These are phyloP conservation scores for Lethenteron camtschaticum DNA, from an alignment of 2,113 vertebrate species.

Conservation along the genomic window DNA sequence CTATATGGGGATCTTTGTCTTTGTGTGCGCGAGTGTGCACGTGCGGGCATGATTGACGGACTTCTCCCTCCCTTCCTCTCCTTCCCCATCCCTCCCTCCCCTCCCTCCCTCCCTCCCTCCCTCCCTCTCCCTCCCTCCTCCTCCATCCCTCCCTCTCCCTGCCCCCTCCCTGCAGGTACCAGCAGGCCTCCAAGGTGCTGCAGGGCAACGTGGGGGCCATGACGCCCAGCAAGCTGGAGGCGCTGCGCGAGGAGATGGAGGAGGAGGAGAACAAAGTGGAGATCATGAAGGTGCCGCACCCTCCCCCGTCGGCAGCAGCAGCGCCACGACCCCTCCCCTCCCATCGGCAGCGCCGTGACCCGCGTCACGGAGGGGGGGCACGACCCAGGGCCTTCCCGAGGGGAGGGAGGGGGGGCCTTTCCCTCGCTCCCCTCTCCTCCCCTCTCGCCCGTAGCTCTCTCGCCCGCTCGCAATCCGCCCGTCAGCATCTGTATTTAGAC, in stretches of 20 bases:
- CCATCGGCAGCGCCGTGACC: no score
- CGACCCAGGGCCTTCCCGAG: no score
- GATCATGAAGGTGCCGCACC: neutral
- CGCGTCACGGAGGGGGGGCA: no score
- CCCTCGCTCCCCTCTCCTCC: no score
- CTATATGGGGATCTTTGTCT: no score
- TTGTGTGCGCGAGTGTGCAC: no score
- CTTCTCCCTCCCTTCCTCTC: neutral
- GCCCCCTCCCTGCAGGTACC: neutral
- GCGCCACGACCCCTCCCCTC: no score
- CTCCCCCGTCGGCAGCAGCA: no score
- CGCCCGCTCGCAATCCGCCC: no score
- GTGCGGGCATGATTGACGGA: neutral
- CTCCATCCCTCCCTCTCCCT: neutral
- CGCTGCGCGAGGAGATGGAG: constrained; percentile 6
- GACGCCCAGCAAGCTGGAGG: neutral
- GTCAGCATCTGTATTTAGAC: no score
- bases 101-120: neutral
- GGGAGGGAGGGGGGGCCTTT: no score
- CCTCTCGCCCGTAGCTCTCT: no score
- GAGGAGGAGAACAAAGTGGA: constrained; percentile 6
- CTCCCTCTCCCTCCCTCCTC: neutral
- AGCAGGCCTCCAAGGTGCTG: neutral
- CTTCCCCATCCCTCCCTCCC: neutral
- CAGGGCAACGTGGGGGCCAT: neutral